phyloP scores from a whole-genome alignment of 1,140 invertebrate species.

The Zophobas morio region DNA sequence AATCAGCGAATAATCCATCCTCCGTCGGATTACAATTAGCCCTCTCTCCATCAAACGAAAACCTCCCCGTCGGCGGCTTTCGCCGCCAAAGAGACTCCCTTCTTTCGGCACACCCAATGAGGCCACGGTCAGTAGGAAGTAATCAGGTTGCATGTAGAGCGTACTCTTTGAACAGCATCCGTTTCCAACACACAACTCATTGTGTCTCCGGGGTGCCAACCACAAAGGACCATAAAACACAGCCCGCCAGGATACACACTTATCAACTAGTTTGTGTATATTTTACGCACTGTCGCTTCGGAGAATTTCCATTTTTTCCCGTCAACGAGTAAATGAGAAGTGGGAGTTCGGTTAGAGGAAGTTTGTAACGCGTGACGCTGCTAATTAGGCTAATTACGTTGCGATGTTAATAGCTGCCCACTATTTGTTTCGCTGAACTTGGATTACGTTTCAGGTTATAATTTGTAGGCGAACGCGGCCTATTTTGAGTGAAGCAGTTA shows the following conservation, averaged over 20 bases:
- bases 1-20: no score
- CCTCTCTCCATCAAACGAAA: no score
- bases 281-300: conserved; percentile 35
- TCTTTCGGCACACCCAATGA: no score
- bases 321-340: not conserved
- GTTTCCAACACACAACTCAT: conserved; percentile 50
- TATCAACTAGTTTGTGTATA: conserved; percentile 49
- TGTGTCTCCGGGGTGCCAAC: conserved; percentile 51
- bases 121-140: conserved; percentile 51
- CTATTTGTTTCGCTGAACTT: conserved; percentile 4
- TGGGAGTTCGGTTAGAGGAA: not conserved
- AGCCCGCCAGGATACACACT: conserved; percentile 46
- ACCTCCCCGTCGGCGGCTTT: no score
- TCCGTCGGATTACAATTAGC: no score
- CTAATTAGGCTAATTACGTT: conserved; percentile 2
- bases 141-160: conserved; percentile 54
- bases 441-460: conserved; percentile 1
- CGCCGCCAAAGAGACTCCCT: no score
- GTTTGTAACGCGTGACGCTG: not conserved
- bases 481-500: conserved; percentile 14
- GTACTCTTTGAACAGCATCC: conserved; percentile 53
- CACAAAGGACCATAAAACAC: conserved; percentile 53
- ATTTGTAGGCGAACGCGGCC: conserved; percentile 2
- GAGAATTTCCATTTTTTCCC: conserved; percentile 4
- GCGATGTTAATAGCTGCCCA: conserved; percentile 10